A percentile compares a stretch with the other conserved stretches of the same genome.
phyloP scores from a whole-genome alignment of 2,888 invertebrate genomes.

The Arrhopalites spinosus region DNA sequence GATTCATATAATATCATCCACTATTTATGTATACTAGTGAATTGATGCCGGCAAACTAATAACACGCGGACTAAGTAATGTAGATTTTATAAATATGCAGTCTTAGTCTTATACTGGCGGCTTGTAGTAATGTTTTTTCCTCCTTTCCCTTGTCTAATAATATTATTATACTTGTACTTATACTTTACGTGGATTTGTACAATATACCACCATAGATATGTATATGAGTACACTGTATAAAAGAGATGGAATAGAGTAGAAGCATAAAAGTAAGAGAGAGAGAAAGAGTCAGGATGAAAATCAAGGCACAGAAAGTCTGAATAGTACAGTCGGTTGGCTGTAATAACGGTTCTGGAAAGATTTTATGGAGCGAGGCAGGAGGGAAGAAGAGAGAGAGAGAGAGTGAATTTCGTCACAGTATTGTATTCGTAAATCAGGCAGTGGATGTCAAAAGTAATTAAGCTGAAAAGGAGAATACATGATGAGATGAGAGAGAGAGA shows the following conservation, averaged over 20 bases:
- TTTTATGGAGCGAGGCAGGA: slow-evolving; percentile 33
- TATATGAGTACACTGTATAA: too few relatives aligned
- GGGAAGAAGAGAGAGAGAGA: slow-evolving; percentile 19
- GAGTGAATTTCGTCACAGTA: slow-evolving; percentile 38
- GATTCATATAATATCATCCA: too few relatives aligned
- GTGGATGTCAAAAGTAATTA: slow-evolving; percentile 55
- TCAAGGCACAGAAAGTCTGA: neutral
- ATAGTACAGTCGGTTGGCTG: neutral
- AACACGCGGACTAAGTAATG: too few relatives aligned
- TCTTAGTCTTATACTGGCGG: neutral
- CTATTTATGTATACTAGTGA: too few relatives aligned
- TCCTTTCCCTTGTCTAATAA: neutral
- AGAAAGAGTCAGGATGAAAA: slow-evolving; percentile 4
- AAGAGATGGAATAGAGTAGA: too few relatives aligned
- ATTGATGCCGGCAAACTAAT: too few relatives aligned
- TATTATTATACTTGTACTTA: too few relatives aligned
- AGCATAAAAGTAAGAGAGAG: neutral
- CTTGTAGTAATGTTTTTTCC: neutral
- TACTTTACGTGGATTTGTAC: too few relatives aligned
- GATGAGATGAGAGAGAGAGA: slow-evolving; percentile 44
- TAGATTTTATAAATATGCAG: too few relatives aligned
- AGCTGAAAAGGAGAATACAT: slow-evolving; percentile 53
- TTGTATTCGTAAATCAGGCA: slow-evolving; percentile 50
- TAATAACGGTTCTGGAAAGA: slow-evolving; percentile 10
- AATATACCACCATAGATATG: too few relatives aligned